These are phyloP conservation scores for Geotrupes spiniger DNA, from an alignment of 2,888 invertebrate genomes.

Conservation along the genomic window DNA sequence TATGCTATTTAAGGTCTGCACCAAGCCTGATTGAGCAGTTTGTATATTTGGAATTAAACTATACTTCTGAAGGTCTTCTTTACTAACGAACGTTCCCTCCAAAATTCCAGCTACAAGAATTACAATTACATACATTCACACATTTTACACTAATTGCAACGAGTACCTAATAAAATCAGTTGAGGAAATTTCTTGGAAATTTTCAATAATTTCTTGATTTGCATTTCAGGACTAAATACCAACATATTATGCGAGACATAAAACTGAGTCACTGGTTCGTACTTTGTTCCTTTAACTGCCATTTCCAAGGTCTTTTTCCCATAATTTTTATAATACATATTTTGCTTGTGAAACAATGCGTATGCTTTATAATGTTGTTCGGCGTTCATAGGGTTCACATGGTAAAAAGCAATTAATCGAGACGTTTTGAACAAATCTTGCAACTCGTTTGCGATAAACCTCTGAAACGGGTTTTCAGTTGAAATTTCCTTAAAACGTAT, in stretches of 20 bases:
- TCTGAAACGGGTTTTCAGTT: constrained; percentile 67
- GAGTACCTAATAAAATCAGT: constrained; percentile 65
- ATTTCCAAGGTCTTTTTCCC: constrained; percentile 62
- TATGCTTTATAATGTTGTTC: constrained; percentile 64
- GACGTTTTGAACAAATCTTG: constrained; percentile 68
- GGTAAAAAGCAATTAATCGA: constrained; percentile 68
- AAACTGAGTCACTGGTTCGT: constrained; percentile 63
- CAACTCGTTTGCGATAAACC: constrained; percentile 70
- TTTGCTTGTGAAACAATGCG: constrained; percentile 61
- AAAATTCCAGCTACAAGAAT: constrained; percentile 65
- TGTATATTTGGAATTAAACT: constrained; percentile 65
- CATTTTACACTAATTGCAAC: constrained; percentile 28
- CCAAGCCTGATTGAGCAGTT: constrained; percentile 64
- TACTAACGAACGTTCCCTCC: constrained; percentile 65
- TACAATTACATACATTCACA: constrained; percentile 11
- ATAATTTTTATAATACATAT: constrained; percentile 68
- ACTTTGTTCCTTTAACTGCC: constrained; percentile 67
- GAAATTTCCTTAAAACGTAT: constrained; percentile 34
- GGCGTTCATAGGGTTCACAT: constrained; percentile 67
- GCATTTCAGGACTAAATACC: constrained; percentile 68
- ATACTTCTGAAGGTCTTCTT: constrained; percentile 66
- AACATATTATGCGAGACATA: constrained; percentile 64
- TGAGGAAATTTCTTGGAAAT: constrained; percentile 69
- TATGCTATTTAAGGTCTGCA: constrained; percentile 65
- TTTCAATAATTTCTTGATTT: constrained; percentile 60